phyloP scores from a whole-genome alignment of 2,797 vertebrate genomes.

The Artibeus lituratus region DNA sequence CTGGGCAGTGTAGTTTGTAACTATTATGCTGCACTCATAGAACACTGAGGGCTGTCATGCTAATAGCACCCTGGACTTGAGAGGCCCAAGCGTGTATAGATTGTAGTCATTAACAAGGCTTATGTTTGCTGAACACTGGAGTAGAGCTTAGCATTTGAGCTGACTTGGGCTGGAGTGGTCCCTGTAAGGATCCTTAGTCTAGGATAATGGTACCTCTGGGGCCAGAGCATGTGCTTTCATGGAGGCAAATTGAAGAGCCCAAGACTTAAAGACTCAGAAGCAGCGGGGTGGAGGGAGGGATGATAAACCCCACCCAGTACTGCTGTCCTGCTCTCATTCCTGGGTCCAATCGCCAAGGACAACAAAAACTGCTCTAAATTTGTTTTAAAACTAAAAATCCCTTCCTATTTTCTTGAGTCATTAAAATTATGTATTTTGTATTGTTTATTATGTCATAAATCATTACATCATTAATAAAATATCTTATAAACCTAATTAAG shows the following conservation, averaged over 20 bases:
- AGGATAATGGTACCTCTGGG: not conserved
- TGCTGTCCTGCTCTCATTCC: too few species aligned
- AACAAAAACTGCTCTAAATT: not conserved
- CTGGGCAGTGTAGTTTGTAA: not conserved
- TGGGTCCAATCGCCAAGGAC: not conserved
- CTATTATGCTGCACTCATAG: not conserved
- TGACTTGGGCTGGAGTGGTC: not conserved
- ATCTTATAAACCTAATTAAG: not conserved
- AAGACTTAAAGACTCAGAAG: not conserved
- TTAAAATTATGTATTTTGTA: not conserved
- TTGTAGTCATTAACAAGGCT: not conserved
- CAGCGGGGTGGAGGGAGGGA: not conserved
- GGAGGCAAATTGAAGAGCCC: not conserved
- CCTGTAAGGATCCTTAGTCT: not conserved
- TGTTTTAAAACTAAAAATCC: not conserved
- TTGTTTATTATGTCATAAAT: not conserved
- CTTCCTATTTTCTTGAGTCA: not conserved
- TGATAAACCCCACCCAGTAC: not conserved
- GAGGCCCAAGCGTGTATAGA: not conserved
- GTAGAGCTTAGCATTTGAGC: not conserved
- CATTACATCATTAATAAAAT: not conserved
- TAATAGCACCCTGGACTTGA: not conserved
- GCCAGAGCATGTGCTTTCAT: not conserved
- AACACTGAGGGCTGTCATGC: not conserved
- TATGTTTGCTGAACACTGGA: not conserved